A percentile compares a stretch with the other conserved stretches of the same genome.
Conservation (phyloP, 2,113 vertebrate genomes). For the Bos javanicus region DNA sequence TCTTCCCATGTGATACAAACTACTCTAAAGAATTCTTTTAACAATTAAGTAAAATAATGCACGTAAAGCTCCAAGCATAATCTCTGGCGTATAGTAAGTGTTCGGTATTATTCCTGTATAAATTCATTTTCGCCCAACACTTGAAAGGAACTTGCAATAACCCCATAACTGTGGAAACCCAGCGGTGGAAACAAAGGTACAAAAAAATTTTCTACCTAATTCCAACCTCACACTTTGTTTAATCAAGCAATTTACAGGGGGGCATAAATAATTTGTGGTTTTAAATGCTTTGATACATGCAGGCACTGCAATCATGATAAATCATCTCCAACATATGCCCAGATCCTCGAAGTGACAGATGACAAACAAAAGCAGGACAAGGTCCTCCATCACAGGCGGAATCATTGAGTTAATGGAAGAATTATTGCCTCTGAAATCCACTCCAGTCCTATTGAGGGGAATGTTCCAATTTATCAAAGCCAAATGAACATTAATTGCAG, state of each 20-base stretch:
- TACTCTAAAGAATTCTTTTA: not conserved
- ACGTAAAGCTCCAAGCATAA: not conserved
- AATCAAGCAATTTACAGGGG: conserved; percentile 78
- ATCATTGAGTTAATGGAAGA: conserved; percentile 87
- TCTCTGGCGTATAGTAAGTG: not conserved
- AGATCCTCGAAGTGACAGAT: conserved; percentile 86
- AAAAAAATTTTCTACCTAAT: not conserved
- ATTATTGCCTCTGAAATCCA: conserved; percentile 86
- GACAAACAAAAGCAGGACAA: conserved; percentile 86
- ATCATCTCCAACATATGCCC: conserved; percentile 84
- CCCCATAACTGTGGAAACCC: not conserved
- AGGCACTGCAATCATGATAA: conserved; percentile 79
- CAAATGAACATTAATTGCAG: conserved; percentile 90
- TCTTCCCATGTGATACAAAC: not conserved
- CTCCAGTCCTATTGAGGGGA: conserved; percentile 84
- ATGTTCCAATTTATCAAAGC: conserved; percentile 88
- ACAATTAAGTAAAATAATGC: not conserved
- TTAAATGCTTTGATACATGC: conserved; percentile 81
- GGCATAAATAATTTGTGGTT: conserved; percentile 81
- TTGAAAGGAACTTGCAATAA: not conserved
- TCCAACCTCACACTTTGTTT: conserved; percentile 68
- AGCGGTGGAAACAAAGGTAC: not conserved
- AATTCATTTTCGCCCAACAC: not conserved
- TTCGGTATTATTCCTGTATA: not conserved
- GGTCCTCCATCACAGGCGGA: conserved; percentile 77